Conservation (phyloP, 2,888 invertebrate species). For the Cotesia congregata region DNA sequence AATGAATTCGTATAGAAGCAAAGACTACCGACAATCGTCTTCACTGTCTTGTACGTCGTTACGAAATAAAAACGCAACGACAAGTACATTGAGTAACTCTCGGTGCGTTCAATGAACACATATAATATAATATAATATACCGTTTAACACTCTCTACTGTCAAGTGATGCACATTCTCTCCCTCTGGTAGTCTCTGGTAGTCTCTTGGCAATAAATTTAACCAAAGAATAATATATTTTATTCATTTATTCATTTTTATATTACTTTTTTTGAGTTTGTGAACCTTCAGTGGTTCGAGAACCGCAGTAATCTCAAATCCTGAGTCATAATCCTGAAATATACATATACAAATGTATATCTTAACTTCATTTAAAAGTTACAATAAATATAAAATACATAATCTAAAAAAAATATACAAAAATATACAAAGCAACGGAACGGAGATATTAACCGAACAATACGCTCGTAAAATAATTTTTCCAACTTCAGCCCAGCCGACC, state of each 20-base stretch:
- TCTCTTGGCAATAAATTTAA: not conserved
- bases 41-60: not conserved
- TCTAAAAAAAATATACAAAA: not conserved
- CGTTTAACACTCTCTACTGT: slow-evolving; percentile 12
- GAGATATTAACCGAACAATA: slow-evolving; percentile 35
- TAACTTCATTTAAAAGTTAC: not conserved
- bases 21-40: not conserved
- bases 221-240: no score
- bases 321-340: not conserved
- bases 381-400: no score
- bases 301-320: not conserved
- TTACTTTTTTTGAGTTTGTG: no score
- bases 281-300: not conserved
- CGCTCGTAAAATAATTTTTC: slow-evolving; percentile 38
- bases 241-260: no score
- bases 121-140: not conserved
- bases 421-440: not conserved
- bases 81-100: slow-evolving; percentile 23
- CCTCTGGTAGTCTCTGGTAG: not conserved
- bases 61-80: not conserved
- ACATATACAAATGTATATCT: not conserved
- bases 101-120: slow-evolving; percentile 16
- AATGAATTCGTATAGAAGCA: not conserved
- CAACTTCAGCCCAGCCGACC: slow-evolving; percentile 7
- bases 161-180: not conserved